phyloP scores from a whole-genome alignment of 1,140 invertebrate genomes.

The Brachionus rotundiformis region DNA sequence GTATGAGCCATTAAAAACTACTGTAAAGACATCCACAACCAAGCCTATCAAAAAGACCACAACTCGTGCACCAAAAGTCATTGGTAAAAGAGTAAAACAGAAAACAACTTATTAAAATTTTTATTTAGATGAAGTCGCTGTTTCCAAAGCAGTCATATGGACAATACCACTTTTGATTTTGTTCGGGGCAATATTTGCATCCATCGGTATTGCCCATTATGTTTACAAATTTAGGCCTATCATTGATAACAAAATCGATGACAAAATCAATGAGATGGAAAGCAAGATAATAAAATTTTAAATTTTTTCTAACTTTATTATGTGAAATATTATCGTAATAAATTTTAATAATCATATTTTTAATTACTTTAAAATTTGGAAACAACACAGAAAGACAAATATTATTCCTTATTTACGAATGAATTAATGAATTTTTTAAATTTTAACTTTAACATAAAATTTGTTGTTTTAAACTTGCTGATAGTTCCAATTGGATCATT shows the following conservation, averaged over 20 bases:
- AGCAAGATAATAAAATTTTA: not conserved
- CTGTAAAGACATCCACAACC: not conserved
- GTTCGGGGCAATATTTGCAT: not conserved
- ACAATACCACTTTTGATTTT: constrained; percentile 40
- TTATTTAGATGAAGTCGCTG: not conserved
- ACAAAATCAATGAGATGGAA: constrained; percentile 30
- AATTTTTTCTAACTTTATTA: not conserved
- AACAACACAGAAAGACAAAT: not conserved
- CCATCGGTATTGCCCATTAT: not conserved
- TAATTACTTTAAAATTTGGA: not conserved
- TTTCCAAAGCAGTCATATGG: not conserved
- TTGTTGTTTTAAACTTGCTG: not conserved
- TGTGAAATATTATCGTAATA: constrained; percentile 15
- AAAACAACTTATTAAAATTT: not conserved
- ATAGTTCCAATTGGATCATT: not conserved
- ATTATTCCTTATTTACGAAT: not conserved
- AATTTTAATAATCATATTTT: constrained; percentile 1
- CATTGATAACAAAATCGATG: not conserved
- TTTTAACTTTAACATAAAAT: constrained; percentile 19
- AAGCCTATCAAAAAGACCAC: not conserved
- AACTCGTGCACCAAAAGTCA: constrained; percentile 31
- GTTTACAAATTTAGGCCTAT: constrained; percentile 6
- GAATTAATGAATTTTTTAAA: constrained; percentile 17
- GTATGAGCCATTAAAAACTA: constrained; percentile 18
- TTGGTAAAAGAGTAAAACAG: not conserved